Evolutionary conservation across 2,888 invertebrate genomes (phyloP), one percentile per base, ranked within the genome.

Genomic region (Melikaiella ostensackeni): DNA sequence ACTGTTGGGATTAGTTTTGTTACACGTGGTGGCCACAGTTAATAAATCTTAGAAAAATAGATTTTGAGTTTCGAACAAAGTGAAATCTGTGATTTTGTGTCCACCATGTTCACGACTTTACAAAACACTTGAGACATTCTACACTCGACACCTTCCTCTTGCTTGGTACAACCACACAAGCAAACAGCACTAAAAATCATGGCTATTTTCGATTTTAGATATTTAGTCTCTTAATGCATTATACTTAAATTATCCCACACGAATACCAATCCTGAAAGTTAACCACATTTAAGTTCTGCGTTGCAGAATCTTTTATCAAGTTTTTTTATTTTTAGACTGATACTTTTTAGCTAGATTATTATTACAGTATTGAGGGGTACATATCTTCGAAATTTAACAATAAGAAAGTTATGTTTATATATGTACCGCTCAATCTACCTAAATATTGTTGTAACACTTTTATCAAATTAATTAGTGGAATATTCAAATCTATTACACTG

Each of bases 1-100:
- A 93, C 91, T 86, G 89, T 89, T 89, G 83, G 81, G 79, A 85
- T 87, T 86, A 87, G 85, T 83, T 82, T 86, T 83, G 81, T 77
- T 82, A 77, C 13, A 70, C 70, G 30, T 70, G 70, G 70, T 70
- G 50, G 50, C n/a, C 70, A 70, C 70, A 70, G 27, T 55, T 66
- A 35, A 73, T 38, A 24, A 66, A 46, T 50, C 19, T 38, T 2
- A 42, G 13, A 42, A 42, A 35, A 3, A 38, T n/a, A 13, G 11
- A 16, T 38, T 38, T 42, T 64, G 2, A 38, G 38, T 21, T 21
- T 13, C 21, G 16, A 42, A 13, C 0, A 42, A 16, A 13, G 13
- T 5, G 30, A 11, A 9, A n/a, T n/a, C n/a, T 50, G 30, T 50
- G 11, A 50, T 50, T 50, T n/a, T 50, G 30, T 70, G 46, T n/a